Evolutionary conservation across 2,797 vertebrate species (phyloP).

Genomic region (Philypnodon macrostomus): DNA sequence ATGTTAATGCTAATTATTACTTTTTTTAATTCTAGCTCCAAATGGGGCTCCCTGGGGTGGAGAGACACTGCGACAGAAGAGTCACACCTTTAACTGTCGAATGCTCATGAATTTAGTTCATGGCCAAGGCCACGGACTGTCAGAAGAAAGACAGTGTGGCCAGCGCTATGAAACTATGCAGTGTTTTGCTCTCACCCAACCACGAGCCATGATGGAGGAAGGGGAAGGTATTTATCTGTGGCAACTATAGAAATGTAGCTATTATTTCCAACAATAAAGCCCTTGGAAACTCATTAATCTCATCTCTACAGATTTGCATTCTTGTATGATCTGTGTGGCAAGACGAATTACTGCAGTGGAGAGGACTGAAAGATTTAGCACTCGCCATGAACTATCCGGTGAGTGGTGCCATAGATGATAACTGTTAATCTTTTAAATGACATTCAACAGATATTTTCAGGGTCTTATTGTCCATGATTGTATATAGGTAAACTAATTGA

Average conservation of each 20-base stretch:
- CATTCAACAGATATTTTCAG: background rate
- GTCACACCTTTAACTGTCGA: constrained; percentile 96
- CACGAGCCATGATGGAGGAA: constrained; percentile 96
- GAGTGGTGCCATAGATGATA: constrained; percentile 42
- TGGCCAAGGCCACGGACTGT: constrained; percentile 72
- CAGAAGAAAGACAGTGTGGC: constrained; percentile 81
- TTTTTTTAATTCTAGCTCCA: constrained; percentile 58
- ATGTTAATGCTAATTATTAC: no score
- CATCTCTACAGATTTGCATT: constrained; percentile 87
- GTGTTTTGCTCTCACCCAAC: constrained; percentile 96
- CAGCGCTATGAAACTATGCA: constrained; percentile 98
- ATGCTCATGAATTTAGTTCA: constrained; percentile 89
- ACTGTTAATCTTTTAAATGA: background rate
- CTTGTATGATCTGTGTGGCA: constrained; percentile 98
- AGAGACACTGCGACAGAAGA: constrained; percentile 90
- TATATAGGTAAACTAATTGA: constrained; percentile 91
- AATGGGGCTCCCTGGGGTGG: constrained; percentile 91
- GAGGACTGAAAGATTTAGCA: constrained; percentile 91
- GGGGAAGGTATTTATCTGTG: constrained; percentile 84
- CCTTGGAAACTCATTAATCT: background rate
- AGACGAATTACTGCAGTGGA: constrained; percentile 89
- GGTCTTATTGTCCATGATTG: background rate
- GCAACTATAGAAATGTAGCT: background rate
- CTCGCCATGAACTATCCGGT: constrained; percentile 95
- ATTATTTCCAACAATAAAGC: background rate